Conservation (phyloP, 2,113 vertebrate species). For the human region DNA sequence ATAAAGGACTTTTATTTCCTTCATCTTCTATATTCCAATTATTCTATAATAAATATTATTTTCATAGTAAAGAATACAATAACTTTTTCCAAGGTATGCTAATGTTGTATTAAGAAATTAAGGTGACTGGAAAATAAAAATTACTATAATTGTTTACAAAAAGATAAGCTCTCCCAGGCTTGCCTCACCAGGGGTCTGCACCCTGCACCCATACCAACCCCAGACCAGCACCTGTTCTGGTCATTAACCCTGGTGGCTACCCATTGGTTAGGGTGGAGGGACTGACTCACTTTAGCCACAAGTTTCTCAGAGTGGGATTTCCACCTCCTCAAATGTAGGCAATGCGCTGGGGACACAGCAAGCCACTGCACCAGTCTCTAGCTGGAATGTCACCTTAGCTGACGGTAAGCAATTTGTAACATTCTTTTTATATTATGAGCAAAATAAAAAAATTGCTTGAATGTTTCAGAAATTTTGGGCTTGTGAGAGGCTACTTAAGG, state of each 20-base stretch:
- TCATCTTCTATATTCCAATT: background rate
- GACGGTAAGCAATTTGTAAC: background rate
- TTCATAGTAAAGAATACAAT: conserved; percentile 31
- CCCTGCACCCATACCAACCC: background rate
- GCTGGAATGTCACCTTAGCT: background rate
- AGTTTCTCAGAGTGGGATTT: background rate
- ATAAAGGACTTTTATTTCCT: conserved; percentile 31
- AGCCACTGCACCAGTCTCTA: background rate
- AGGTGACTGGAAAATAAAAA: background rate
- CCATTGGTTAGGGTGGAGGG: background rate
- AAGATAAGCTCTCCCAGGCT: background rate
- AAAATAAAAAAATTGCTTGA: background rate
- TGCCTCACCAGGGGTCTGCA: background rate
- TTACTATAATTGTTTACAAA: background rate
- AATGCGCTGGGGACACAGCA: background rate
- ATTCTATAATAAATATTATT: background rate
- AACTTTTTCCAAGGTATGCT: background rate
- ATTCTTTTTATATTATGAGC: conserved; percentile 12
- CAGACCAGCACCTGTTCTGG: background rate
- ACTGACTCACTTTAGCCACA: background rate
- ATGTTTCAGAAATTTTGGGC: background rate
- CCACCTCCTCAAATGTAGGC: background rate
- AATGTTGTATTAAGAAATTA: background rate
- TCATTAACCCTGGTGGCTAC: background rate
- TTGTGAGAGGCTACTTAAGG: background rate